A percentile compares a stretch with the other conserved stretches of the same genome.
These are phyloP conservation scores for Zaprionus taronus DNA, from an alignment of 1,140 invertebrate species.

Conservation along the genomic window DNA sequence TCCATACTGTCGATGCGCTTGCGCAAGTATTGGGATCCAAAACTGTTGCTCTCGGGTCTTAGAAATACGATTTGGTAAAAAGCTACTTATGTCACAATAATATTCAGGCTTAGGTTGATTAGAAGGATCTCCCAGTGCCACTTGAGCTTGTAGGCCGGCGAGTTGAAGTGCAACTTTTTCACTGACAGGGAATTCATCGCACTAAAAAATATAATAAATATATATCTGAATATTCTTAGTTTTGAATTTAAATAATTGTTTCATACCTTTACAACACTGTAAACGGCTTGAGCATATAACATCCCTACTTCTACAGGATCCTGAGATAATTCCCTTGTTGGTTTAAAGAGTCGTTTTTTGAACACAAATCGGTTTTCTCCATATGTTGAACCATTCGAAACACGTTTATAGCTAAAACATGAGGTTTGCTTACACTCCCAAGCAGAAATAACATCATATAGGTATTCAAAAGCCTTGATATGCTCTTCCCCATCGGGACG, in stretches of 20 bases:
- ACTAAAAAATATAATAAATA: conserved; percentile 85
- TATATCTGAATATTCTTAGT: neutral
- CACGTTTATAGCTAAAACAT: conserved; percentile 86
- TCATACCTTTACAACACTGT: conserved; percentile 95
- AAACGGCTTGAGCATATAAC: conserved; percentile 97
- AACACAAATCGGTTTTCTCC: conserved; percentile 97
- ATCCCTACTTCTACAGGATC: conserved; percentile 98
- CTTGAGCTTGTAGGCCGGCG: conserved; percentile 96
- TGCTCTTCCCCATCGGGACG: conserved; percentile 94
- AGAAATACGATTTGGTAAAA: conserved; percentile 91
- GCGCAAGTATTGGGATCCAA: conserved; percentile 94
- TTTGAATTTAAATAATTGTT: neutral
- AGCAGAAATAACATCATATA: conserved; percentile 96
- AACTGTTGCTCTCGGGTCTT: conserved; percentile 90
- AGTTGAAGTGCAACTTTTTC: conserved; percentile 97
- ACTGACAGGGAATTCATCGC: conserved; percentile 97
- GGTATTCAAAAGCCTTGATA: conserved; percentile 95
- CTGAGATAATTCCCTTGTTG: conserved; percentile 95
- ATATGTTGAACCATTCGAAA: conserved; percentile 88
- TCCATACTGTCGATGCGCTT: conserved; percentile 95
- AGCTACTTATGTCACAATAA: conserved; percentile 92
- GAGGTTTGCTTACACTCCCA: conserved; percentile 93
- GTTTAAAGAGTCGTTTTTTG: conserved; percentile 94
- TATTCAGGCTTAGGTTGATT: conserved; percentile 87
- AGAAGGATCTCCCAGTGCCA: conserved; percentile 93